Conservation (phyloP, 1,140 invertebrate genomes). For the Cyclina sinensis region DNA sequence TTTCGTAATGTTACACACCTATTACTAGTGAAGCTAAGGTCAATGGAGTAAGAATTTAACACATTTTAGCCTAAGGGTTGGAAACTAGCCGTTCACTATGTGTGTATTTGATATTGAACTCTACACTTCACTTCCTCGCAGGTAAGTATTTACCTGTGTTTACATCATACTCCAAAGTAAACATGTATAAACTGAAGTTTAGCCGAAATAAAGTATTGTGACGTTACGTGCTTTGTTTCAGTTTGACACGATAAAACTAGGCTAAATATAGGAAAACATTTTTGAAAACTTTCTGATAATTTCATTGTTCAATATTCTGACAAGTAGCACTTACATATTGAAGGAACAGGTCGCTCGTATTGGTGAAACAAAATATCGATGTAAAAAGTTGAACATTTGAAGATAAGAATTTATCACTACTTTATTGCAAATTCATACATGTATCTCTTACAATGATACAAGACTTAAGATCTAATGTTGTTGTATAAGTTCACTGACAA, state of each 20-base stretch:
- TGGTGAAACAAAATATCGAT: no score
- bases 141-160: constrained; percentile 38
- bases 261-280: background rate
- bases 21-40: constrained; percentile 3
- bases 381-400: no score
- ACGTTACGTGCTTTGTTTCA: constrained; percentile 16
- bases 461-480: no score
- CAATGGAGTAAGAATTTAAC: background rate
- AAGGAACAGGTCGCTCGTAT: no score
- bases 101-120: constrained; percentile 12
- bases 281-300: no score
- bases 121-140: constrained; percentile 13
- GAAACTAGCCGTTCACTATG: constrained; percentile 11
- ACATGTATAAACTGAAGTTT: background rate
- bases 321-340: no score
- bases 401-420: no score
- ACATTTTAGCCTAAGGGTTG: constrained; percentile 24
- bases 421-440: no score
- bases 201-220: background rate
- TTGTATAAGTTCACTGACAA: no score
- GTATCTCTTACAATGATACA: no score
- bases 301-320: no score
- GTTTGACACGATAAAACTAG: background rate
- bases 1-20: no score
- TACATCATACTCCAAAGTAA: constrained; percentile 29